Percentiles rank a stretch among this genome's conserved stretches.
These are phyloP conservation scores for Eptesicus fuscus DNA, from an alignment of 2,113 vertebrate species.

Conservation along the genomic window DNA sequence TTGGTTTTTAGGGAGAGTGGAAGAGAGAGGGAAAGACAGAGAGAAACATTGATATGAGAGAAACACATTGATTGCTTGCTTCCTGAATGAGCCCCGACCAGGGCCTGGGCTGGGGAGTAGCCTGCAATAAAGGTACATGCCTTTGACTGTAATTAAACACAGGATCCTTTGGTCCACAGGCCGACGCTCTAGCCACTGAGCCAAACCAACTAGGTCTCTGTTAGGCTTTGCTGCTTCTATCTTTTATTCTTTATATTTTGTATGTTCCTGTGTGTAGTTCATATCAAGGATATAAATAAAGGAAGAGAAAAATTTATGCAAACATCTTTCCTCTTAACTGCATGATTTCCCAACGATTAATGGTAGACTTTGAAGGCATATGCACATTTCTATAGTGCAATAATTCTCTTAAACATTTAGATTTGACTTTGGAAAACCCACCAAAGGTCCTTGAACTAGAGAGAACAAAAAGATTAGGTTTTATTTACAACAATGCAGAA, in stretches of 20 bases:
- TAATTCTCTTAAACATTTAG: neutral
- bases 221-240: neutral
- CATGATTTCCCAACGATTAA: neutral
- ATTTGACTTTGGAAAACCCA: neutral
- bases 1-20: too few relatives aligned
- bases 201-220: too few relatives aligned
- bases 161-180: too few relatives aligned
- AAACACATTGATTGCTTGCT: too few relatives aligned
- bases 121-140: too few relatives aligned
- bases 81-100: too few relatives aligned
- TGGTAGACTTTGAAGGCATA: neutral
- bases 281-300: neutral
- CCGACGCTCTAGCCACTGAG: too few relatives aligned
- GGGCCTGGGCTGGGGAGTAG: too few relatives aligned
- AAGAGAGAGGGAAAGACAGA: too few relatives aligned
- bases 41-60: too few relatives aligned
- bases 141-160: too few relatives aligned
- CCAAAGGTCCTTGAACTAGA: neutral
- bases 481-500: neutral
- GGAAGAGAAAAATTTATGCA: neutral
- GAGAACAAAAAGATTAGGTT: neutral
- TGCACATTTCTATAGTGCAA: neutral
- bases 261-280: neutral
- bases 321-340: neutral
- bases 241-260: neutral